Evolutionary conservation across 2,797 vertebrate genomes (phyloP).

Genomic region (Ctenopoma kingsleyae): DNA sequence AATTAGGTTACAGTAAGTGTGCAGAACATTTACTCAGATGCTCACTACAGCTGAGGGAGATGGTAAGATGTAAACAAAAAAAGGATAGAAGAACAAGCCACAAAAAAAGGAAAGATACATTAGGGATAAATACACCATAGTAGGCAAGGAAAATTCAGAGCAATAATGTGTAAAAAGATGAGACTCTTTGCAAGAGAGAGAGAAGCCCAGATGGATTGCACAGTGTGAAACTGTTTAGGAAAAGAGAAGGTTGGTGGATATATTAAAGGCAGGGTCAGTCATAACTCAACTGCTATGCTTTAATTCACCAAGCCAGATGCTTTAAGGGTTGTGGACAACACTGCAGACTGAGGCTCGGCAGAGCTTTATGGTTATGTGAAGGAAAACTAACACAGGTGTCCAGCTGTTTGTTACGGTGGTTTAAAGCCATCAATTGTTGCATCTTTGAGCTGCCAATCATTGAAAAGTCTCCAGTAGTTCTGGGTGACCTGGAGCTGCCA

Average conservation of each 20-base stretch:
- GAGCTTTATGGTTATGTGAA: slow-evolving; percentile 12
- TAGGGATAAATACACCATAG: slow-evolving; percentile 40
- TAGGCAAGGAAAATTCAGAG: slow-evolving; percentile 33
- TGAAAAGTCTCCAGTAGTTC: not conserved
- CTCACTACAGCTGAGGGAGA: slow-evolving; percentile 18
- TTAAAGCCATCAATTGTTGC: not conserved
- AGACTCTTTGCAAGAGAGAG: slow-evolving; percentile 42
- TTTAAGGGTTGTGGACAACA: slow-evolving; percentile 19
- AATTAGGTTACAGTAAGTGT: slow-evolving; percentile 19
- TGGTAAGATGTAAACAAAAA: slow-evolving; percentile 19
- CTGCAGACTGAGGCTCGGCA: slow-evolving; percentile 22
- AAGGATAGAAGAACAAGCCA: slow-evolving; percentile 30
- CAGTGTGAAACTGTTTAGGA: slow-evolving; percentile 38
- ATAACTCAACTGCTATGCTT: slow-evolving; percentile 18
- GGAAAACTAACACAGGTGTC: slow-evolving; percentile 13
- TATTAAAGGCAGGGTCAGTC: slow-evolving; percentile 39
- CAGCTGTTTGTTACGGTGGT: not conserved
- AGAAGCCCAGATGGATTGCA: not conserved
- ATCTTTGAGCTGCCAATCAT: not conserved
- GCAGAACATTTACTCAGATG: slow-evolving; percentile 23
- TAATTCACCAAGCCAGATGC: slow-evolving; percentile 47
- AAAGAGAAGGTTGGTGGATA: slow-evolving; percentile 16
- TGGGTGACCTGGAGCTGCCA: no score
- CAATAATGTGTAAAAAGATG: slow-evolving; percentile 15
- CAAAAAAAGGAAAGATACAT: slow-evolving; percentile 31